Conservation (phyloP, 2,113 vertebrate genomes). For the Ursus arctos region DNA sequence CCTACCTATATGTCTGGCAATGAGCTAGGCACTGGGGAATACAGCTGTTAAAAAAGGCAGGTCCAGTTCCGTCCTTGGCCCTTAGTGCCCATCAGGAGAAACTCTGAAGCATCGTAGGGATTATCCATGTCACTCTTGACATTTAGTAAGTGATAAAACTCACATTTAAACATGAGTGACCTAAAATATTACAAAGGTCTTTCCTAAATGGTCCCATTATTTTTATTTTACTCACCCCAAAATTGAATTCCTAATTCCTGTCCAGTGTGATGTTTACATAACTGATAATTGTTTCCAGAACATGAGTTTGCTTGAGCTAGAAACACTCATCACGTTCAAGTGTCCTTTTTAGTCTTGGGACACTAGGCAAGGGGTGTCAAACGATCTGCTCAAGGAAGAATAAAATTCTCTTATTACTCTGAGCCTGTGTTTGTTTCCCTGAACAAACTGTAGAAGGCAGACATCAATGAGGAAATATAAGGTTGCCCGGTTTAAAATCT, state of each 20-base stretch:
- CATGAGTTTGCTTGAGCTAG: neutral
- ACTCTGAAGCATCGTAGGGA: accelerated
- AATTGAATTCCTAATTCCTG: neutral
- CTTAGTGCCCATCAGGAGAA: neutral
- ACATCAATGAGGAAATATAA: neutral
- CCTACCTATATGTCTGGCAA: neutral
- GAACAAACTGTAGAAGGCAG: neutral
- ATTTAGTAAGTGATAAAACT: neutral
- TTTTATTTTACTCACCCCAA: neutral
- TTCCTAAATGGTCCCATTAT: neutral
- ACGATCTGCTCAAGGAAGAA: too few relatives aligned
- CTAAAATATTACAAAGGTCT: neutral
- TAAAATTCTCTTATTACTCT: neutral
- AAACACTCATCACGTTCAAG: neutral
- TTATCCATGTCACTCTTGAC: neutral
- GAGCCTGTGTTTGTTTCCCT: neutral
- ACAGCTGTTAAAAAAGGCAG: neutral
- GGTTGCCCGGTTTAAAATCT: neutral
- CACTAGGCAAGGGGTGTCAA: neutral
- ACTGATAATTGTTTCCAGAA: neutral
- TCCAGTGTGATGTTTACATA: neutral
- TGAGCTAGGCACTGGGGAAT: neutral
- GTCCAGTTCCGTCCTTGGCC: too few relatives aligned
- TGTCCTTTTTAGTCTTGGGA: neutral
- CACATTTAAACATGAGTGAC: neutral